Evolutionary conservation across 2,797 vertebrate species (phyloP), one percentile per base, ranked within the genome.

Genomic region (Acestrorhynchus altus): DNA sequence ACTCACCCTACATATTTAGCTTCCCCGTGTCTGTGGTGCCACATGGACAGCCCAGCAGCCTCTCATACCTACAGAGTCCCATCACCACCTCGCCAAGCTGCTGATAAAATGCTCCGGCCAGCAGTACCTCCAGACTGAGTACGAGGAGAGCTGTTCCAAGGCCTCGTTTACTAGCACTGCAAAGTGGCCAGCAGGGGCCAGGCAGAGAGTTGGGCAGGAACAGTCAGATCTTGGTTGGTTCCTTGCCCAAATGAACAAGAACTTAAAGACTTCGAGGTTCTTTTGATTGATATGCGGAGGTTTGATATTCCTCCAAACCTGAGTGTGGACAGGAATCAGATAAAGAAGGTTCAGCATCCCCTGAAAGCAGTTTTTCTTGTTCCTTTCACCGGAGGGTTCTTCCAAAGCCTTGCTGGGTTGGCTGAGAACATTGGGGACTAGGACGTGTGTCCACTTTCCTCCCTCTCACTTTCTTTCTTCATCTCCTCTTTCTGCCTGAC

Each of bases 1-100:
- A 88, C 71, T 92, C 94, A 0, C 94, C 94, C 1, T 94, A 94
- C 82, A 94, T 94, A 79, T 95, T 94, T 84, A 95, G 92, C 91
- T 95, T 95, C 89, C 94, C 94, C 0, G 89, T 95, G 8, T 92
- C 94, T 0, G 93, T 95, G 83, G 92, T 93, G 64, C 91, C 92
- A 61, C 83, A 89, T 20, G 78, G 85, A 26, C 87, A 84, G 51
- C 67, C 87, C 63, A 82, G 68, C 57, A 78, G 81, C 66, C 86
- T 90, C 15, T 89, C 89, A 15, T 95, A 94, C 86, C 83, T 94
- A 77, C 92, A 94, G 88, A 92, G 88, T 79, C 92, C 94, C 0
- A 84, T 95, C 83, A 94, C 94, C 0, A 94, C 93, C 44, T 95
- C 94, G 0, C 94, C 94, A 0, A 93, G 93, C 85, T 94, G 90